Conservation (phyloP, 2,888 invertebrate genomes). For the Drosophila leonis region DNA sequence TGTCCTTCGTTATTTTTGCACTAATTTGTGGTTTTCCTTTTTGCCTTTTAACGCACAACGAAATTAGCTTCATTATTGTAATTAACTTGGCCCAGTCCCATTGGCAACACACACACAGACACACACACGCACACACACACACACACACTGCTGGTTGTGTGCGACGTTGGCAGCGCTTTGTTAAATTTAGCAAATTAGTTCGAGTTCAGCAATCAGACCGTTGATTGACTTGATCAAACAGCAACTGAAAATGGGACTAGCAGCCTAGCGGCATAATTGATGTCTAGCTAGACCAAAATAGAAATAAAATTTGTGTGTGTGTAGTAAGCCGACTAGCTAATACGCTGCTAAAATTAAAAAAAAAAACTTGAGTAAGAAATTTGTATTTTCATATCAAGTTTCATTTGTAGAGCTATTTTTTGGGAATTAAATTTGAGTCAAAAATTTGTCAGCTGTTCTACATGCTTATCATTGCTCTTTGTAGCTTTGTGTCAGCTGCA, state of each 20-base stretch:
- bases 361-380: background rate
- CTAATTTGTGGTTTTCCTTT: constrained; percentile 69
- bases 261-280: constrained; percentile 23
- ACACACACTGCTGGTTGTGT: constrained; percentile 1
- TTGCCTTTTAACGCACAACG: constrained; percentile 53
- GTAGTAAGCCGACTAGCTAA: background rate
- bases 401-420: background rate
- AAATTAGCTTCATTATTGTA: constrained; percentile 73
- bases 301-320: background rate
- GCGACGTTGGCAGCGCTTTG: constrained; percentile 31
- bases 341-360: background rate
- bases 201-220: constrained; percentile 40
- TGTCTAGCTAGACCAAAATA: constrained; percentile 28
- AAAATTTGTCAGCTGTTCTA: background rate
- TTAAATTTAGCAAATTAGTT: constrained; percentile 65
- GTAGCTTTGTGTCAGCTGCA: background rate
- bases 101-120: constrained; percentile 10
- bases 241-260: constrained; percentile 11
- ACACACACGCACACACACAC: background rate
- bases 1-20: constrained; percentile 55
- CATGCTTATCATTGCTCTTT: background rate
- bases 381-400: background rate
- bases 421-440: background rate
- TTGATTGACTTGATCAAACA: constrained; percentile 44
- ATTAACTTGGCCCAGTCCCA: constrained; percentile 62